Percentiles rank a stretch among this genome's conserved stretches.
phyloP scores from a whole-genome alignment of 2,113 vertebrate species.

The Cnemophilus loriae region DNA sequence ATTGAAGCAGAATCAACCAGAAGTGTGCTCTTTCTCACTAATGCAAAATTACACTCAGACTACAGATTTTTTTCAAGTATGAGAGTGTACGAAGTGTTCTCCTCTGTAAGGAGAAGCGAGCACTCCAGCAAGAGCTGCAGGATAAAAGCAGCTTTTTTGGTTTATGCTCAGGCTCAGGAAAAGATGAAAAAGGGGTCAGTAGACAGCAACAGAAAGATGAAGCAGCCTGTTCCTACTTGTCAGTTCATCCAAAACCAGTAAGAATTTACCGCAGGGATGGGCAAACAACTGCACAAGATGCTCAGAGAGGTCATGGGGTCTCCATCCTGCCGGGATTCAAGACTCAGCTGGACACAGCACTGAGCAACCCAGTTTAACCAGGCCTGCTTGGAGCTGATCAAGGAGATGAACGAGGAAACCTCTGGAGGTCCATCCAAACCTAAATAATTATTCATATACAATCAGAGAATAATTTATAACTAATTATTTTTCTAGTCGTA shows the following conservation, averaged over 20 bases:
- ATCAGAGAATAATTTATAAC: not conserved
- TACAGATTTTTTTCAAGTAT: fast-evolving
- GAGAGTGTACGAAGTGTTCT: not conserved
- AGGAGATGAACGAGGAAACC: not conserved
- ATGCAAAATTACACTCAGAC: not conserved
- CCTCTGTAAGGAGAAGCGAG: not conserved
- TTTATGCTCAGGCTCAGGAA: not conserved
- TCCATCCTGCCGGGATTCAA: not conserved
- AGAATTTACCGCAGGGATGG: not conserved
- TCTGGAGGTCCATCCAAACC: not conserved
- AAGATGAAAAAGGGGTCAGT: not conserved
- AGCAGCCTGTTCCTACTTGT: not conserved
- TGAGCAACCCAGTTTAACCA: fast-evolving
- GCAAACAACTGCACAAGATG: not conserved
- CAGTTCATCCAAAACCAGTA: not conserved
- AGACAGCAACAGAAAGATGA: not conserved
- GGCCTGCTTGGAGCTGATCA: not conserved
- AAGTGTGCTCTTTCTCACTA: not conserved
- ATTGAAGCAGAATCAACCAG: not conserved
- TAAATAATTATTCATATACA: not conserved
- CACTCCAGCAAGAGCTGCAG: not conserved
- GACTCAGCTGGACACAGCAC: not conserved
- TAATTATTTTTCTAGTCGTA: not conserved
- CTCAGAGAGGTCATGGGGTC: not conserved
- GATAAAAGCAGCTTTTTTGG: not conserved